Evolutionary conservation across 1,140 invertebrate genomes (phyloP).

Genomic region (Bicyclus anynana): DNA sequence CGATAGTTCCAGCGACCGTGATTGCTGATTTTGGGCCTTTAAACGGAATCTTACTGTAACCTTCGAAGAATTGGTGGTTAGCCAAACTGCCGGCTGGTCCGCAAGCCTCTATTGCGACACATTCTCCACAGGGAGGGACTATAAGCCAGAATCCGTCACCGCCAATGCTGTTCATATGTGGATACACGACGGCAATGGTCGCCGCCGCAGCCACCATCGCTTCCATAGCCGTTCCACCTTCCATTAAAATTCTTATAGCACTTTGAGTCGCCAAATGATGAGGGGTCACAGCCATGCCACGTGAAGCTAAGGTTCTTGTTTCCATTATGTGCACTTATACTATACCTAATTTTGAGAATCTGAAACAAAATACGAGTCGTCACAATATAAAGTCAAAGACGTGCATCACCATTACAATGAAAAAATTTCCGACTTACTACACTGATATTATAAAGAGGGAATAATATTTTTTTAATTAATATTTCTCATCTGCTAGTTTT

Average conservation of each 20-base stretch:
- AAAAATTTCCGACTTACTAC: no score
- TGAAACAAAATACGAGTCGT: not conserved
- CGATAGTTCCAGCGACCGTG: constrained; percentile 61
- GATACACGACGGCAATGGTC: constrained; percentile 59
- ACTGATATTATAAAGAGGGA: no score
- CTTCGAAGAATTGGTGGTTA: constrained; percentile 36
- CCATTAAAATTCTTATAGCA: constrained; percentile 47
- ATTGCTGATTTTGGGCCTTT: constrained; percentile 50
- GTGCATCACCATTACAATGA: no score
- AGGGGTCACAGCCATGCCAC: constrained; percentile 64
- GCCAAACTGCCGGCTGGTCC: constrained; percentile 54
- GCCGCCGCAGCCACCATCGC: constrained; percentile 62
- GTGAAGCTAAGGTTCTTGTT: constrained; percentile 38
- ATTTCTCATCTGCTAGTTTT: no score
- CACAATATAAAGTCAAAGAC: no score
- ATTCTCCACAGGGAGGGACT: constrained; percentile 52
- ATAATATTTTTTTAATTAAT: no score
- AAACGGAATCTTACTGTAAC: constrained; percentile 40
- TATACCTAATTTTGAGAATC: not conserved
- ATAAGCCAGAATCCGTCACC: constrained; percentile 66
- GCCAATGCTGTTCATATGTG: constrained; percentile 63
- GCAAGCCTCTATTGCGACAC: constrained; percentile 58
- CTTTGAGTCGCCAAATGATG: constrained; percentile 60
- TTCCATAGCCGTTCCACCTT: constrained; percentile 64
- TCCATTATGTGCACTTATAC: constrained; percentile 32